Evolutionary conservation across 2,797 vertebrate species (phyloP), one percentile per base, ranked within the genome.

Genomic region (Acanthurus tractus): DNA sequence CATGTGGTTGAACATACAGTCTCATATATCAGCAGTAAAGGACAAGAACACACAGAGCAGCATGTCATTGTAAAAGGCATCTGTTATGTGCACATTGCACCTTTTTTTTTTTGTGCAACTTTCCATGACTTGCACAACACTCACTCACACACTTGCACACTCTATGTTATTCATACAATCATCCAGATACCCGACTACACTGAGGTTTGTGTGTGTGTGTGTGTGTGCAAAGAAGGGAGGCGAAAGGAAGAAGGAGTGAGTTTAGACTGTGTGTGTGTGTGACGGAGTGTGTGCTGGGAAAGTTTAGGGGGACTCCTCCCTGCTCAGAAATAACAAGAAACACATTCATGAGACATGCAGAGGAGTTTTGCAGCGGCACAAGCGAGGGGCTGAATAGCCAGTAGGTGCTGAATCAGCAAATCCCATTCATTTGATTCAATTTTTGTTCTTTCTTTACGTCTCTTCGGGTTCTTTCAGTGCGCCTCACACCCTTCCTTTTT

Each of bases 281-380:
- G 36, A 48, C 50, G 25, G 36, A 48, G 6, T 22, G 78, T 59
- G 53, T 67, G 59, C 62, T 83, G 65, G 64, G 76, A 80, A 82
- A 74, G 63, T 86, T 75, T 79, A 38, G 56, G 68, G 71, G 67
- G 72, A 63, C 81, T 88, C 77, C 86, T 86, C 84, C 89, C 85
- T 80, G 46, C 62, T 65, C 65, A 76, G 76, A 63, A 76, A 74
- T 75, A 86, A 84, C 83, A 88, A 88, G 63, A 84, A 85, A 81
- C 74, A 86, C 81, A 90, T 87, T 88, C 74, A 87, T 79, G 58
- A 78, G 64, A 25, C 54, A 63, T 34, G 72, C 77, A 70, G 68
- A 69, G 76, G 76, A 78, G 66, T 46, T 75, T 55, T 79, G 59
- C n/a, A 49, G 75, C 71, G 63, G 81, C 70, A 73, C 55, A 53